Evolutionary conservation across 2,113 vertebrate genomes (phyloP), one percentile per base, ranked within the genome.

Genomic region (Micromys minutus): DNA sequence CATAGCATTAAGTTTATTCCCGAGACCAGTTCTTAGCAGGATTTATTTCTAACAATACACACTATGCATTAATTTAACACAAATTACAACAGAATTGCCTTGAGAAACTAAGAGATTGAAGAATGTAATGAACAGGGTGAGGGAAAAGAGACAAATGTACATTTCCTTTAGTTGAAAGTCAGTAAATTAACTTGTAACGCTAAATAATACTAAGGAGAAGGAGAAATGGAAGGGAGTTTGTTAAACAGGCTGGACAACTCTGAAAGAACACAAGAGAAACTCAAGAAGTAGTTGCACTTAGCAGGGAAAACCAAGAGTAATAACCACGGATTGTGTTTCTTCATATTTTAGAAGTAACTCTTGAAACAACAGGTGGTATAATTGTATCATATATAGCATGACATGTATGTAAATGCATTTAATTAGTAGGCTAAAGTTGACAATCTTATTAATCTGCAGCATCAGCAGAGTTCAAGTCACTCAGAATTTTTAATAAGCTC

Each of bases 381-480:
- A 45, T 47, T 24, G 76, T 26, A 42, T 2, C 17, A 50, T 9
- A 39, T 21, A 81, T 10, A 34, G n/a, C 31, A 57, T 45, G 10
- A 47, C 63, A 67, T 67, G 2, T 12, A 69, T 9, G 47, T 79
- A 61, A 55, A 74, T 36, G 1, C 13, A 86, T 85, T 94, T 83
- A 87, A 88, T 69, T 87, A 57, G n/a, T 21, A 95, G 55, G 57
- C 13, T 36, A 85, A 79, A 12, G 24, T 69, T 87, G 81, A 87
- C 61, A 81, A 85, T n/a, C 17, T 29, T 79, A 12, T 77, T 77
- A 76, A 42, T 83, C 39, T 93, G 36, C 34, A 76, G 19, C 75
- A 57, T 88, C 31, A 91, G 57, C 45, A 86, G 71, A 83, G n/a
- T 90, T 81, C 81, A 92, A 88, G 31, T 39, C 39, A 67, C 65